These are phyloP conservation scores for Drosophila meridionalis DNA, from an alignment of 2,888 invertebrate genomes.

Conservation along the genomic window DNA sequence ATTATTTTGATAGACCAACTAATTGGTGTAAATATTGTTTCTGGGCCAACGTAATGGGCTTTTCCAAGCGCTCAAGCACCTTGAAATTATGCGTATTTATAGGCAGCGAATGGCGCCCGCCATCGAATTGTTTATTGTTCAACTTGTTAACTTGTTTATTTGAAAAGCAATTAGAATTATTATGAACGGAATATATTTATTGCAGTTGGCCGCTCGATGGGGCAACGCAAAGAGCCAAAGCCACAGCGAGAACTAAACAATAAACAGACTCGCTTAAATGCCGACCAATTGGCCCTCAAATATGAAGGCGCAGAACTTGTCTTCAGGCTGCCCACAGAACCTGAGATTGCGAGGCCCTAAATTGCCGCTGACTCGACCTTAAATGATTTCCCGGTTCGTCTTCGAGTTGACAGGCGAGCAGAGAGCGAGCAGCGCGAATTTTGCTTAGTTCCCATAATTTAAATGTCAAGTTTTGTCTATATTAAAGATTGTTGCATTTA, in stretches of 20 bases:
- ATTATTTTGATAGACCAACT: conserved; percentile 75
- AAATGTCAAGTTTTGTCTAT: conserved; percentile 85
- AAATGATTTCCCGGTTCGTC: conserved; percentile 50
- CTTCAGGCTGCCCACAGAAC: neutral
- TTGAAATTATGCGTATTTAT: conserved; percentile 32
- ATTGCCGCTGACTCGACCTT: conserved; percentile 61
- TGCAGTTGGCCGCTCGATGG: conserved; percentile 41
- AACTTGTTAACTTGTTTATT: conserved; percentile 73
- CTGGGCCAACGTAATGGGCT: conserved; percentile 65
- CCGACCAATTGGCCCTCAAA: neutral
- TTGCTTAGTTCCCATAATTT: conserved; percentile 84
- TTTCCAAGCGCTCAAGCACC: conserved; percentile 26
- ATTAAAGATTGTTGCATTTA: conserved; percentile 78
- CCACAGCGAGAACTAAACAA: conserved; percentile 34
- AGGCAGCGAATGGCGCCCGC: conserved; percentile 47
- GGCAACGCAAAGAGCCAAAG: conserved; percentile 21
- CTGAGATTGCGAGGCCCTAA: conserved; percentile 18
- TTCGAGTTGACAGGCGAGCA: conserved; percentile 30
- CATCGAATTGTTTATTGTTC: conserved; percentile 65
- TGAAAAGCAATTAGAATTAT: conserved; percentile 82
- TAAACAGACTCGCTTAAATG: conserved; percentile 30
- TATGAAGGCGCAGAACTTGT: conserved; percentile 5
- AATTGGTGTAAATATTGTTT: conserved; percentile 79
- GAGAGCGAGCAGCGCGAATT: conserved; percentile 51
- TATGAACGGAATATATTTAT: conserved; percentile 79